These are phyloP conservation scores for Antheraea mylitta DNA, from an alignment of 1,140 invertebrate genomes.

Conservation along the genomic window DNA sequence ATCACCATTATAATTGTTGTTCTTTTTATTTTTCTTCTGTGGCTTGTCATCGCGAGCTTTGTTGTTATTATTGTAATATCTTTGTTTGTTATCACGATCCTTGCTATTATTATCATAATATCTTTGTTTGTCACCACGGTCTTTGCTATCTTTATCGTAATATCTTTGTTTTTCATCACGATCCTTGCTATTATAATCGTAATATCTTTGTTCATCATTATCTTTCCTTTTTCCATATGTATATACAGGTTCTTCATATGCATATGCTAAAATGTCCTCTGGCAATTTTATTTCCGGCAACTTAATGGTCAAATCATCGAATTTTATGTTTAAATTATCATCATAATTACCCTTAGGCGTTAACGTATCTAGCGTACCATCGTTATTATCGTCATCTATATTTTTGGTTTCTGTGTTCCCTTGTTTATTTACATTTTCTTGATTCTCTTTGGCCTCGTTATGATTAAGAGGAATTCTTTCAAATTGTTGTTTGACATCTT, in stretches of 20 bases:
- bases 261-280: constrained; percentile 54
- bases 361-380: constrained; percentile 38
- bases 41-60: constrained; percentile 21
- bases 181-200: constrained; percentile 38
- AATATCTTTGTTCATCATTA: constrained; percentile 23
- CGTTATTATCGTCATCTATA: constrained; percentile 16
- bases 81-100: constrained; percentile 17
- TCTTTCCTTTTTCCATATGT: constrained; percentile 18
- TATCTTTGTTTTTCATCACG: constrained; percentile 13
- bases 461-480: constrained; percentile 73
- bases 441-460: constrained; percentile 43
- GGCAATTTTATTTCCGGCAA: constrained; percentile 69
- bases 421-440: constrained; percentile 18
- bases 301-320: constrained; percentile 55
- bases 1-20: constrained; percentile 26
- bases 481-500: constrained; percentile 68
- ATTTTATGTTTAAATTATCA: constrained; percentile 63
- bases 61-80: constrained; percentile 36
- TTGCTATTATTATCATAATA: constrained; percentile 13
- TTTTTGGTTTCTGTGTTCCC: constrained; percentile 23
- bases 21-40: constrained; percentile 19
- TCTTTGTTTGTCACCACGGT: constrained; percentile 15
- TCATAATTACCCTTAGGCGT: constrained; percentile 44
- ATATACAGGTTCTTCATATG: constrained; percentile 15
- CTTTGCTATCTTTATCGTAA: constrained; percentile 14